Percentiles rank a stretch among this genome's conserved stretches.
These are phyloP conservation scores for Andrena minutula DNA, from an alignment of 2,888 invertebrate genomes.

Conservation along the genomic window DNA sequence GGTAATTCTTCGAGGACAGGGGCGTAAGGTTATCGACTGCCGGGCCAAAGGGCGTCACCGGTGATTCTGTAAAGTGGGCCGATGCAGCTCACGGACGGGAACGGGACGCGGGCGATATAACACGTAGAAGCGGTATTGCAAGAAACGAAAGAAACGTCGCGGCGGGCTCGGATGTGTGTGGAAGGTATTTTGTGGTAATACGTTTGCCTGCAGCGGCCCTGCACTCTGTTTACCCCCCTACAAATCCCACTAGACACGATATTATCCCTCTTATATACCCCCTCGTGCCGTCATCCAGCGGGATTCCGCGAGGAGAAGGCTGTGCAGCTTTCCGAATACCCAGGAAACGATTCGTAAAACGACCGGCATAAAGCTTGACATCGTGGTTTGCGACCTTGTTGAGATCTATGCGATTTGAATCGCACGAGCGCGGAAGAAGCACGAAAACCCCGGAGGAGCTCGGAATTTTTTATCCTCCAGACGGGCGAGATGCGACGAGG, in stretches of 20 bases:
- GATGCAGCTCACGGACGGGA: constrained; percentile 20
- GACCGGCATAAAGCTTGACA: constrained; percentile 56
- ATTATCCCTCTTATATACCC: constrained; percentile 75
- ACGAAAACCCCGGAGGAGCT: neutral
- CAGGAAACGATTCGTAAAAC: constrained; percentile 65
- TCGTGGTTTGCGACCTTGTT: constrained; percentile 65
- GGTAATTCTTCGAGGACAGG: neutral
- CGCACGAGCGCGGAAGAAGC: constrained; percentile 33
- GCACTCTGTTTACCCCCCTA: constrained; percentile 72
- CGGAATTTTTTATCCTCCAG: constrained; percentile 4
- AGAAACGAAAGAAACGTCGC: constrained; percentile 57
- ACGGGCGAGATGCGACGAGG: neutral
- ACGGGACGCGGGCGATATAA: constrained; percentile 12
- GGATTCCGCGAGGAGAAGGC: constrained; percentile 58
- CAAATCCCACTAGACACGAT: constrained; percentile 76
- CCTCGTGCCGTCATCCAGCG: constrained; percentile 62
- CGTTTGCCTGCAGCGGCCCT: constrained; percentile 71
- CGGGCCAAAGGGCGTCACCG: neutral
- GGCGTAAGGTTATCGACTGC: constrained; percentile 12
- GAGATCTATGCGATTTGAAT: constrained; percentile 61
- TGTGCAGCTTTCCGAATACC: constrained; percentile 59
- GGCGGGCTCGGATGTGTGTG: constrained; percentile 39
- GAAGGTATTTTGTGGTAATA: constrained; percentile 72
- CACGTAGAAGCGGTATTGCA: constrained; percentile 24
- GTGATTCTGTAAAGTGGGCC: neutral